Percentiles rank a stretch among this genome's conserved stretches.
These are phyloP conservation scores for Quadroppia sp. DNA, from an alignment of 2,888 invertebrate genomes.

Conservation along the genomic window DNA sequence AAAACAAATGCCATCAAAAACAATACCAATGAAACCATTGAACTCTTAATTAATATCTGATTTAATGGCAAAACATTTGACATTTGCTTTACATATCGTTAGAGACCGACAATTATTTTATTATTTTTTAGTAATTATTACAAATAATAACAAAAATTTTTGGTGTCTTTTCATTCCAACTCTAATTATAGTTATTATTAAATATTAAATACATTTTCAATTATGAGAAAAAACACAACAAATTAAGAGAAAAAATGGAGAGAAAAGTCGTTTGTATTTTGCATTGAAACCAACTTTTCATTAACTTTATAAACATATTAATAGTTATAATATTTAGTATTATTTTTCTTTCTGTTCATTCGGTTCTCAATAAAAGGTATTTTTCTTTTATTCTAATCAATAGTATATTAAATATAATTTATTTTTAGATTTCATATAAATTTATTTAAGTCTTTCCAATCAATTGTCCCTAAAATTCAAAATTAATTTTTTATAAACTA, in stretches of 20 bases:
- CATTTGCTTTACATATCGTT: conserved; percentile 19
- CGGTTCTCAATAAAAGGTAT: conserved; percentile 20
- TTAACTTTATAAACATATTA: neutral
- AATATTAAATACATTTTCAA: neutral
- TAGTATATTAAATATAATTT: neutral
- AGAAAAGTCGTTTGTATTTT: neutral
- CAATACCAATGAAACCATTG: neutral
- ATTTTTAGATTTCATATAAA: neutral
- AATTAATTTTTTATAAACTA: too few relatives aligned
- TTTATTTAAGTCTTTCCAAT: neutral
- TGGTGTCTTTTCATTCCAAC: conserved; percentile 28
- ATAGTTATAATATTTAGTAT: conserved; percentile 29
- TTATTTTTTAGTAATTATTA: conserved; percentile 2
- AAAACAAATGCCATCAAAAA: neutral
- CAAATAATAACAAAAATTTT: neutral
- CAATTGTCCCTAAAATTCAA: too few relatives aligned
- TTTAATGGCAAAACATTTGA: neutral
- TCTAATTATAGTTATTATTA: conserved; percentile 19
- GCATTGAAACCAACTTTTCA: neutral
- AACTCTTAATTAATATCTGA: conserved; percentile 21
- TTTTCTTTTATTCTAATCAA: neutral
- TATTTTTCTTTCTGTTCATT: neutral
- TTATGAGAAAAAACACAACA: neutral
- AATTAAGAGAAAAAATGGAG: conserved; percentile 6
- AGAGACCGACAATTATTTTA: neutral